phyloP scores from a whole-genome alignment of 2,888 invertebrate genomes.

The Trissolcus japonicus region DNA sequence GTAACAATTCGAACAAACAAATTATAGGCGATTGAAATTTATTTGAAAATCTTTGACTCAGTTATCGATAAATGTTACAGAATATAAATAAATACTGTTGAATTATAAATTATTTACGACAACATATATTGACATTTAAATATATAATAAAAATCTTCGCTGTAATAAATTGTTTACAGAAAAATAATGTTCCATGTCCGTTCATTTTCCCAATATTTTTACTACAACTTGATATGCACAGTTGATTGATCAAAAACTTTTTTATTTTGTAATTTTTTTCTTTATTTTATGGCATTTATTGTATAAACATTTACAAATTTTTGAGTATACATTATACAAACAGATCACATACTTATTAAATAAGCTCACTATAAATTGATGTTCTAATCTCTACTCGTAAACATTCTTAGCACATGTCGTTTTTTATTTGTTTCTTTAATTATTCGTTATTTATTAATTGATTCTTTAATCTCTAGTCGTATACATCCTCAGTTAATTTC shows the following conservation, averaged over 20 bases:
- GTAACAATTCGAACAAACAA: constrained; percentile 29
- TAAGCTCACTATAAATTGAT: too few relatives aligned
- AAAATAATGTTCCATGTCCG: constrained; percentile 12
- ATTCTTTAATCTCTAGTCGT: too few relatives aligned
- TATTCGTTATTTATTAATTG: too few relatives aligned
- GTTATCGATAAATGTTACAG: constrained; percentile 51
- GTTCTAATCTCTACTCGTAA: too few relatives aligned
- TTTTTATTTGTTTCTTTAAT: too few relatives aligned
- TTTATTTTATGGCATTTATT: constrained; percentile 8
- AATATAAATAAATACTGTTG: constrained; percentile 52
- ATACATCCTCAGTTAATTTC: background rate
- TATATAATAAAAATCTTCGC: constrained; percentile 52
- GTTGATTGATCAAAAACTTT: background rate
- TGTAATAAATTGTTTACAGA: constrained; percentile 55
- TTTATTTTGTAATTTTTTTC: background rate
- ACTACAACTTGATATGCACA: background rate
- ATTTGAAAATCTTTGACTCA: constrained; percentile 36
- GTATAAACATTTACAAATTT: constrained; percentile 8
- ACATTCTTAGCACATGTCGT: too few relatives aligned
- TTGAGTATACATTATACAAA: background rate
- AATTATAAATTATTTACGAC: constrained; percentile 54
- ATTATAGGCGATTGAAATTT: constrained; percentile 26
- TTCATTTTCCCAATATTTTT: background rate
- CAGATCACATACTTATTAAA: constrained; percentile 2
- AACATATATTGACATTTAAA: constrained; percentile 51